Conservation (phyloP, 2,113 vertebrate genomes). For the Rhizomys pruinosus region DNA sequence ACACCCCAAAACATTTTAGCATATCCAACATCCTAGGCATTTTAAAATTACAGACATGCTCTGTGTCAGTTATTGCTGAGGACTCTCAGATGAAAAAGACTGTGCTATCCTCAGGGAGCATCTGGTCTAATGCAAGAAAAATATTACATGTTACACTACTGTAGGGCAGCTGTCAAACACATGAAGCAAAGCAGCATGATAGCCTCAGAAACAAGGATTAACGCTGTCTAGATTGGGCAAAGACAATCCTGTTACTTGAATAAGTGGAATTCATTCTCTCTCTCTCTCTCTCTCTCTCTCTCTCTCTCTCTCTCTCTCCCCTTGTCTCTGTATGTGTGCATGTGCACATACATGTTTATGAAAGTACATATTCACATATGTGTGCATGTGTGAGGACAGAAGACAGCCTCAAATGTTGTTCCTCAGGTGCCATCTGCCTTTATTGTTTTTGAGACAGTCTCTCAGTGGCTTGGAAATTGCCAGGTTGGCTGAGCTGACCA, state of each 20-base stretch:
- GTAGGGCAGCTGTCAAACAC: neutral
- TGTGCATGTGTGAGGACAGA: neutral
- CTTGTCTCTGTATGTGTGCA: neutral
- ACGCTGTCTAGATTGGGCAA: neutral
- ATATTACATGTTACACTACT: neutral
- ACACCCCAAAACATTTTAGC: neutral
- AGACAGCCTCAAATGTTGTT: neutral
- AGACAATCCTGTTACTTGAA: neutral
- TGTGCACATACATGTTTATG: neutral
- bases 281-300: neutral
- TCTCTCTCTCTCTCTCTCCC: no score
- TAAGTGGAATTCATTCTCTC: neutral
- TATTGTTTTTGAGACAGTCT: neutral
- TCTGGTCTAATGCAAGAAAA: neutral
- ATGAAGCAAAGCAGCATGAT: neutral
- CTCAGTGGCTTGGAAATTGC: neutral
- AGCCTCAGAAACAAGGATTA: neutral
- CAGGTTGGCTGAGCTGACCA: neutral
- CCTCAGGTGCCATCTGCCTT: neutral
- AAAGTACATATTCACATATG: neutral
- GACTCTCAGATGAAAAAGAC: neutral
- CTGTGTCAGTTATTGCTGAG: neutral
- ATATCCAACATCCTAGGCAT: neutral
- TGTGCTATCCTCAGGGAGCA: neutral
- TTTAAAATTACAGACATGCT: neutral